Evolutionary conservation across 1,140 invertebrate species (phyloP), one percentile per base, ranked within the genome.

Genomic region (Holcopasites calliopsidis): DNA sequence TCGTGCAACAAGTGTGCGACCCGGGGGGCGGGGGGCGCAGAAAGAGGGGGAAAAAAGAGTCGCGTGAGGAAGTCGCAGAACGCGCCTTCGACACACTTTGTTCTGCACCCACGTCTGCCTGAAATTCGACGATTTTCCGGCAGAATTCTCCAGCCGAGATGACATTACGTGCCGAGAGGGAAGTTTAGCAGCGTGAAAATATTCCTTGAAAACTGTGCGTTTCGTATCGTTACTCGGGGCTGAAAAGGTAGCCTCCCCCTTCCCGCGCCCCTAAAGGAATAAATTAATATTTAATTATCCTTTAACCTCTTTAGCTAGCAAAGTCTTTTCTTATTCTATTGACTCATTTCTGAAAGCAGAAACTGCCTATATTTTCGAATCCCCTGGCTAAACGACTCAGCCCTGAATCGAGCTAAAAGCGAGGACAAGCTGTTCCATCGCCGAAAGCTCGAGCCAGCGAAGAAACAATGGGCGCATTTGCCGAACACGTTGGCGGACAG

Each of bases 1-100:
- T 38, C n/a, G 64, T 16, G 65, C 64, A 70, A 81, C 77, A 79
- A 79, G 65, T 74, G 71, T 52, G 54, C 60, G 33, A 61, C n/a
- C n/a, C n/a, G n/a, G n/a, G n/a, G 40, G 42, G 7, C 16, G 31
- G 8, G 28, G 11, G 38, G 5, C 10, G 28, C 16, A 21, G 21
- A 11, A 7, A 28, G 44, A 62, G 13, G 26, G 49, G 21, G 44
- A 65, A 66, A 35, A n/a, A 16, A 38, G 64, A 40, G 10, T 31
- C 50, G 65, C 35, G 26, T 8, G 18, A 21, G 31, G 31, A 31
- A 40, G 23, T 44, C 28, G 52, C 26, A 21, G 21, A 61, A 61
- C 31, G 10, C 69, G 33, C 16, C 57, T 28, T 49, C 68, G 21
- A 58, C 33, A 16, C 54, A 21, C 26, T 42, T 38, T 35, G 54